Evolutionary conservation across 2,797 vertebrate genomes (phyloP), one percentile per base, ranked within the genome.

Genomic region (Hypotaenidia okinawae): DNA sequence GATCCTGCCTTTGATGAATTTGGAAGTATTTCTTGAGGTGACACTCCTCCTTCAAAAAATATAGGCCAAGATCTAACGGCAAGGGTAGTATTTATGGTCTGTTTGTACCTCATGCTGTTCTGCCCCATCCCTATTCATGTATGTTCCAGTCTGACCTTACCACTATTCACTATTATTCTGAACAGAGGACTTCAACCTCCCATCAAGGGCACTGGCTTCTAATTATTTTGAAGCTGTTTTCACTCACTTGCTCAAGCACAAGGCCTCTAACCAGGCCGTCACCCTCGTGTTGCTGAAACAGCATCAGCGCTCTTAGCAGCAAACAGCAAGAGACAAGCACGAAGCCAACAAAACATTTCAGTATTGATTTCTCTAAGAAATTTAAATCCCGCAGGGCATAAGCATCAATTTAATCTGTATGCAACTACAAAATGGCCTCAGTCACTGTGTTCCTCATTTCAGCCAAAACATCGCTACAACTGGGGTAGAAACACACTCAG

Each of bases 361-460:
- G 86, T 95, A 97, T 95, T 90, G 95, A 97, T 97, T 96, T 90
- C 91, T 94, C 83, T 9, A 77, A 93, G 95, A 97, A 97, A 96
- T 97, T 96, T 95, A 96, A 96, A 94, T 96, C 96, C 96, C 25
- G 0, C 69, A 76, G 90, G 97, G 94, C 84, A 93, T 91, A 93
- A 96, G 91, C 96, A 96, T 96, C 91, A 95, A 94, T 97, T 97
- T 96, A 96, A 97, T 97, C 89, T 93, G 92, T 69, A 95, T 93
- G 93, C 95, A 96, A 64, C 90, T 96, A 97, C 93, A 96, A 92
- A 97, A 94, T 89, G 80, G 93, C 87, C 81, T 94, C 84, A 2
- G 37, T 95, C 70, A 10, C 87, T 75, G 64, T 25, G 61, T 58
- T 95, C 87, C 84, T 95, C 69, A 58, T 85, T 96, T 90, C 92